Evolutionary conservation across 1,140 invertebrate genomes (phyloP), one percentile per base, ranked within the genome.

Genomic region (Drosophila ogumai): DNA sequence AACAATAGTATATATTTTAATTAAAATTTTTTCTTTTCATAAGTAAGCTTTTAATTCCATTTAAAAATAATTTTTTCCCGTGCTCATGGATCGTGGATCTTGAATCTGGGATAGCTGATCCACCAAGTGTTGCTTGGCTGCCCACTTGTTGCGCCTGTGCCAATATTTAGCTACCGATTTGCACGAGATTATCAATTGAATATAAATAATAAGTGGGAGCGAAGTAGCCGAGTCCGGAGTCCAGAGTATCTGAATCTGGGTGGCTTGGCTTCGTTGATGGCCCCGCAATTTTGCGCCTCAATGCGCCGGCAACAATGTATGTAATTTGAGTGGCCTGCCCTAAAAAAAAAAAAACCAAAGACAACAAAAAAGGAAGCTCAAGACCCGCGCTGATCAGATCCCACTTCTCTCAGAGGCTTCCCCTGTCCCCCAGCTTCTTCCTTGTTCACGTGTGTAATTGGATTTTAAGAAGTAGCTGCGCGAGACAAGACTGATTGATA

Each of bases 131-230:
- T 50, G 22, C 13, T 19, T 25, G 36, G 68, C 75, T 87, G 85
- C 80, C 85, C 82, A 87, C 82, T 88, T 87, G 75, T 88, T 88
- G 82, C 64, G 72, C 60, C 84, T 90, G 80, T 84, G 81, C 67
- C 80, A 84, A 87, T 80, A 87, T 84, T 88, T 90, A 84, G 84
- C 85, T 88, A 84, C 84, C 80, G 84, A 88, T 88, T 90, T 84
- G 84, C 84, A 78, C 80, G 47, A 88, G 84, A 88, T 88, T 90
- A 88, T 88, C 84, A 88, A 88, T 88, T 80, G 84, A 80, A 90
- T 90, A 90, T 90, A 82, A 90, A 88, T 87, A 87, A 87, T 84
- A 87, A 87, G 82, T 75, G 46, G 19, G 49, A 74, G 76, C 67
- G 36, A 46, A 57, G 61, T 52, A 41, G 55, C 56, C 32, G 12